Percentiles rank a stretch among this genome's conserved stretches.
These are phyloP conservation scores for Philypnodon macrostomus DNA, from an alignment of 2,797 vertebrate genomes.

Conservation along the genomic window DNA sequence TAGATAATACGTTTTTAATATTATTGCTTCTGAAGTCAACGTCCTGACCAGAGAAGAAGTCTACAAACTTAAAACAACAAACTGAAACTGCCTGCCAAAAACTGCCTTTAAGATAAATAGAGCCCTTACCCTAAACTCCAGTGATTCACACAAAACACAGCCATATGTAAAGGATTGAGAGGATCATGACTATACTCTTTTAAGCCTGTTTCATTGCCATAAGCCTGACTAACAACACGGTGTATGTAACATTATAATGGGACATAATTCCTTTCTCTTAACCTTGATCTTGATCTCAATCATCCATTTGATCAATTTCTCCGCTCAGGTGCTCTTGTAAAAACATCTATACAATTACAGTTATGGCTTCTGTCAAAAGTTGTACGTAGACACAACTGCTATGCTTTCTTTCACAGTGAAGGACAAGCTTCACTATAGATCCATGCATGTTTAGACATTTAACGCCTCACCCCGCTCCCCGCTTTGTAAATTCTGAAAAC, in stretches of 20 bases:
- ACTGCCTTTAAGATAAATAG: conserved; percentile 60
- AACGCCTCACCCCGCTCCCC: conserved; percentile 10
- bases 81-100: no score
- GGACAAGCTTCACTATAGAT: conserved; percentile 16
- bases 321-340: conserved; percentile 15
- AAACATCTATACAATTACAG: conserved; percentile 20
- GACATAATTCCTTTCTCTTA: conserved; percentile 45
- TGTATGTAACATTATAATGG: conserved; percentile 52
- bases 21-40: no score
- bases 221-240: conserved; percentile 40
- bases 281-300: conserved; percentile 50
- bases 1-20: no score
- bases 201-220: conserved; percentile 34
- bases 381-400: not conserved
- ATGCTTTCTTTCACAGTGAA: conserved; percentile 15
- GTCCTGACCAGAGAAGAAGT: no score
- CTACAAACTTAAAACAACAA: no score
- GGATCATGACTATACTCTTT: conserved; percentile 44
- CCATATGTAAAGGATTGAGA: conserved; percentile 60
- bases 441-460: conserved; percentile 13
- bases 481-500: conserved; percentile 35
- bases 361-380: conserved; percentile 9
- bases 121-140: conserved; percentile 56
- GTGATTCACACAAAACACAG: conserved; percentile 50
- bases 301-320: conserved; percentile 42